Evolutionary conservation across 1,140 invertebrate species (phyloP).

Genomic region (Ridgeia piscesae): DNA sequence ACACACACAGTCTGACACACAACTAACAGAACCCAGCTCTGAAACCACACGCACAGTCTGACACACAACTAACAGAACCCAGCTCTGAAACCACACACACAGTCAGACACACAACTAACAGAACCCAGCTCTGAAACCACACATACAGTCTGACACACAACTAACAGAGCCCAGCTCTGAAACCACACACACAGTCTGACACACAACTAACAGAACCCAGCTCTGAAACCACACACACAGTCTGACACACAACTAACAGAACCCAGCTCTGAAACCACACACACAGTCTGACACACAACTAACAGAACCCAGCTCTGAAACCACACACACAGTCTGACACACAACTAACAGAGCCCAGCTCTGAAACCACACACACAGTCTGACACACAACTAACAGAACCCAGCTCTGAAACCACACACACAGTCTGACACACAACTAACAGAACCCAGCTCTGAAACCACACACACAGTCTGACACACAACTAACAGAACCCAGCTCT

Average conservation of each 20-base stretch:
- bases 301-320: constrained; percentile 73
- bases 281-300: no score
- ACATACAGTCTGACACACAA: not conserved
- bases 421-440: no score
- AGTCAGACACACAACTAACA: no score
- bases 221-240: constrained; percentile 62
- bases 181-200: constrained; percentile 15
- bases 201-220: constrained; percentile 65
- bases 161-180: constrained; percentile 73
- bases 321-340: not conserved
- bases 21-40: constrained; percentile 71
- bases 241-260: no score
- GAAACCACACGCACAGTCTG: constrained; percentile 43
- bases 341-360: constrained; percentile 68
- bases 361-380: constrained; percentile 55
- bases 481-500: constrained; percentile 71
- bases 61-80: constrained; percentile 59
- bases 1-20: not conserved
- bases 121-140: constrained; percentile 73
- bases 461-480: not conserved
- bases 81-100: constrained; percentile 67
- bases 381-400: constrained; percentile 48
- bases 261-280: constrained; percentile 73
- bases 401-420: constrained; percentile 70
- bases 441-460: constrained; percentile 73